These are phyloP conservation scores for Drosophila mayri DNA, from an alignment of 1,140 invertebrate species.

Conservation along the genomic window DNA sequence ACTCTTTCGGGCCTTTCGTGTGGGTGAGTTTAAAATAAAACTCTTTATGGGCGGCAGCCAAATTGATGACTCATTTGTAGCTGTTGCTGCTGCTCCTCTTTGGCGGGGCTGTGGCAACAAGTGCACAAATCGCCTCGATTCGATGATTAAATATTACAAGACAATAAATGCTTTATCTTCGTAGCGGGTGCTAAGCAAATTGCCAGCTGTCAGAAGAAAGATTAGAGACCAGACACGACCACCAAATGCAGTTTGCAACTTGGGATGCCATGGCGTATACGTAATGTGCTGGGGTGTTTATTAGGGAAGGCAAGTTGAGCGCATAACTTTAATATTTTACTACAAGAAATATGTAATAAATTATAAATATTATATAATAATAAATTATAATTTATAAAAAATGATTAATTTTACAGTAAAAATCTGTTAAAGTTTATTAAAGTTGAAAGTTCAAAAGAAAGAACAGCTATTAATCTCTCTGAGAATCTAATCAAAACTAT, in stretches of 20 bases:
- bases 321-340: background rate
- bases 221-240: constrained; percentile 61
- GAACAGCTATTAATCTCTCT: background rate
- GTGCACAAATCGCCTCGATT: constrained; percentile 59
- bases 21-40: constrained; percentile 70
- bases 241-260: constrained; percentile 1
- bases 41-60: constrained; percentile 57
- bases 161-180: constrained; percentile 79
- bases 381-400: background rate
- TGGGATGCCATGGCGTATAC: constrained; percentile 25
- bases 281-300: background rate
- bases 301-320: background rate
- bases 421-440: background rate
- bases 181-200: constrained; percentile 74
- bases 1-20: constrained; percentile 14
- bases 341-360: background rate
- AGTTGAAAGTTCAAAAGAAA: background rate
- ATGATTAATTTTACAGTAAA: no score
- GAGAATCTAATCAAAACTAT: background rate
- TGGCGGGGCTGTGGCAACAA: constrained; percentile 56
- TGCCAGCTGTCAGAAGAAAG: constrained; percentile 67
- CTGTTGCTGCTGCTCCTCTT: constrained; percentile 8
- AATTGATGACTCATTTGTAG: constrained; percentile 77
- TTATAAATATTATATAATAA: no score
- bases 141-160: constrained; percentile 81